phyloP scores from a whole-genome alignment of 2,888 invertebrate species.

The Ganaspis brasiliensis region DNA sequence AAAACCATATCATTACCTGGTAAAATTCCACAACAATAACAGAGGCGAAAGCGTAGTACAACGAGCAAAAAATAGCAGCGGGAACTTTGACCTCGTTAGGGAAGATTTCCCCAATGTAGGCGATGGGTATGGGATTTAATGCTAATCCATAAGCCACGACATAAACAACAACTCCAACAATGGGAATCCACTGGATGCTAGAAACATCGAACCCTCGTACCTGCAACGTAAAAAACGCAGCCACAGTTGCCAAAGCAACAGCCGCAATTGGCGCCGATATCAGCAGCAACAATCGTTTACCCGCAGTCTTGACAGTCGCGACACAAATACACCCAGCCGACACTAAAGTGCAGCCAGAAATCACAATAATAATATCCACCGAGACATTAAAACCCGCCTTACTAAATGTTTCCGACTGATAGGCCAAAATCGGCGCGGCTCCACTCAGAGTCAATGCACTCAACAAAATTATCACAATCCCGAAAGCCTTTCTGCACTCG shows the following conservation, averaged over 20 bases:
- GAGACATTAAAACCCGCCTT: conserved; percentile 73
- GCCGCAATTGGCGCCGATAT: conserved; percentile 70
- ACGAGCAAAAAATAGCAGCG: conserved; percentile 73
- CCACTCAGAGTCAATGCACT: conserved; percentile 74
- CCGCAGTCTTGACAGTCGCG: conserved; percentile 70
- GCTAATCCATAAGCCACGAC: conserved; percentile 75
- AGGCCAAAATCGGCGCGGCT: conserved; percentile 75
- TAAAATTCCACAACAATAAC: conserved; percentile 74
- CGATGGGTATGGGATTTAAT: conserved; percentile 76
- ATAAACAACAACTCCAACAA: conserved; percentile 73
- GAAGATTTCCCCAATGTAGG: conserved; percentile 77
- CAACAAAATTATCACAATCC: conserved; percentile 72
- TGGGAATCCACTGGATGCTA: conserved; percentile 72
- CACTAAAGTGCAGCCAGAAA: conserved; percentile 73
- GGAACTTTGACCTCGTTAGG: conserved; percentile 76
- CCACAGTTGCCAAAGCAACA: conserved; percentile 68
- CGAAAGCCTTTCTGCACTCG: conserved; percentile 70
- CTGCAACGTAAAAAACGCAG: conserved; percentile 72
- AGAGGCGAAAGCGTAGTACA: conserved; percentile 75
- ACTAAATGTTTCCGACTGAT: conserved; percentile 74
- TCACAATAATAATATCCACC: conserved; percentile 71
- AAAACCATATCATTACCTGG: conserved; percentile 71
- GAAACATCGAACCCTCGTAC: conserved; percentile 68
- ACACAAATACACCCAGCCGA: conserved; percentile 73
- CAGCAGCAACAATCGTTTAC: conserved; percentile 73